Conservation (phyloP, 1,140 invertebrate genomes). For the Drosophila kikkawai region DNA sequence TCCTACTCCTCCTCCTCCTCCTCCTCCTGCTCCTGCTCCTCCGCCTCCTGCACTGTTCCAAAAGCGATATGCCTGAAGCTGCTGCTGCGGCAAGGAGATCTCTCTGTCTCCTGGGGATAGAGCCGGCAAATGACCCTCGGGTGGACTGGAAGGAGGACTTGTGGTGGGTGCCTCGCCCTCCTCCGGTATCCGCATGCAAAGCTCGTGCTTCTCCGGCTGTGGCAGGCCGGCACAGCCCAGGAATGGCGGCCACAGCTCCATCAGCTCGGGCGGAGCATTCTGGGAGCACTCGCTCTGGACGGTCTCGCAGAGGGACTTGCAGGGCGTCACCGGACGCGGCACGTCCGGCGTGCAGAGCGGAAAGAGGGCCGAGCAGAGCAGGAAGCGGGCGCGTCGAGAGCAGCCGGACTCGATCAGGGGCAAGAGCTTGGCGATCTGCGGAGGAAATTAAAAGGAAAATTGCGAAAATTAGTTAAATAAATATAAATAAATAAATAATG, state of each 20-base stretch:
- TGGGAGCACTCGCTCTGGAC: slow-evolving; percentile 90
- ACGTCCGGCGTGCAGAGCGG: slow-evolving; percentile 97
- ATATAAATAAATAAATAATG: background rate
- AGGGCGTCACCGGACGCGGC: slow-evolving; percentile 93
- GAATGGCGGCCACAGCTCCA: slow-evolving; percentile 90
- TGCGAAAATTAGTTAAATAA: background rate
- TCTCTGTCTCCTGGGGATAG: background rate
- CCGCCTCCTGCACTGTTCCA: slow-evolving; percentile 48
- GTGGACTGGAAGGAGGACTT: background rate
- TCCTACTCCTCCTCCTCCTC: background rate
- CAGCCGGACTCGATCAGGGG: slow-evolving; percentile 89
- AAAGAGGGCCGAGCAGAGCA: slow-evolving; percentile 96
- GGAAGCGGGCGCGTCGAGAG: slow-evolving; percentile 93
- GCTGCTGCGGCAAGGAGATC: slow-evolving; percentile 21
- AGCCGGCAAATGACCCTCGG: background rate
- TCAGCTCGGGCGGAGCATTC: slow-evolving; percentile 88
- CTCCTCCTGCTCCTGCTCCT: slow-evolving; percentile 4
- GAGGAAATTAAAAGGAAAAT: slow-evolving; percentile 86
- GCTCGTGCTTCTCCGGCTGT: slow-evolving; percentile 86
- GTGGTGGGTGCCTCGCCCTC: slow-evolving; percentile 31
- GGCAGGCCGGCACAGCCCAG: slow-evolving; percentile 90
- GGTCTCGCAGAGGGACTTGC: slow-evolving; percentile 93
- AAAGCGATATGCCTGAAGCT: slow-evolving; percentile 67
- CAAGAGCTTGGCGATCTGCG: slow-evolving; percentile 89
- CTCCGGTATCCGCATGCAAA: slow-evolving; percentile 87